Conservation (phyloP, 2,888 invertebrate species). For the Drosophila austrosaltans region DNA sequence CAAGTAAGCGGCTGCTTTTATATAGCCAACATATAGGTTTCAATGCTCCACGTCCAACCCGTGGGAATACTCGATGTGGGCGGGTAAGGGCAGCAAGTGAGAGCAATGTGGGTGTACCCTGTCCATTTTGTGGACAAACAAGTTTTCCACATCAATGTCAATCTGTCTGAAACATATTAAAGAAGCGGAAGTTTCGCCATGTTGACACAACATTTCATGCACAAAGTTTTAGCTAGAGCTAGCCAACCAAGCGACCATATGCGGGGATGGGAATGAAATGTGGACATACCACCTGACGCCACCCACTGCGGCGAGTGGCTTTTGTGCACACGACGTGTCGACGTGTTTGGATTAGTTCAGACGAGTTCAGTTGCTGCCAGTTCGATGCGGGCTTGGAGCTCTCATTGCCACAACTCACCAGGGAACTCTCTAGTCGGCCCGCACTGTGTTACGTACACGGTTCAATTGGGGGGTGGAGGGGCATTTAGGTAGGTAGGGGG, state of each 20-base stretch:
- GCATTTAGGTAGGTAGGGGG: no score
- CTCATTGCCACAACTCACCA: constrained; percentile 28
- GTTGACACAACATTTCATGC: constrained; percentile 76
- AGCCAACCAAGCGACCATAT: constrained; percentile 2
- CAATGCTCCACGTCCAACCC: constrained; percentile 34
- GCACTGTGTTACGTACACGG: neutral
- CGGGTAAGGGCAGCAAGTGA: constrained; percentile 20
- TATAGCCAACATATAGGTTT: constrained; percentile 37
- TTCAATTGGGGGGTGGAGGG: no score
- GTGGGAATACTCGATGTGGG: constrained; percentile 22
- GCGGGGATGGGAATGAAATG: no score
- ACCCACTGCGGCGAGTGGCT: constrained; percentile 50
- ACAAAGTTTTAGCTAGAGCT: constrained; percentile 58
- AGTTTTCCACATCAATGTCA: constrained; percentile 81
- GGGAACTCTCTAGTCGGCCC: constrained; percentile 16
- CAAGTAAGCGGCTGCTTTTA: constrained; percentile 38
- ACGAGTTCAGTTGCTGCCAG: constrained; percentile 39
- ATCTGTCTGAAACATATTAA: constrained; percentile 81
- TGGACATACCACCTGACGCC: constrained; percentile 24
- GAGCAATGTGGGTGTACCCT: constrained; percentile 38
- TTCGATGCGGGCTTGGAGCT: constrained; percentile 18
- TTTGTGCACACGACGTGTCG: constrained; percentile 55
- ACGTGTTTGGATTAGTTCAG: constrained; percentile 67
- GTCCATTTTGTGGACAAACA: constrained; percentile 69
- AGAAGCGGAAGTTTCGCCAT: constrained; percentile 79